phyloP scores from a whole-genome alignment of 2,888 invertebrate species.

The Oligia strigilis region DNA sequence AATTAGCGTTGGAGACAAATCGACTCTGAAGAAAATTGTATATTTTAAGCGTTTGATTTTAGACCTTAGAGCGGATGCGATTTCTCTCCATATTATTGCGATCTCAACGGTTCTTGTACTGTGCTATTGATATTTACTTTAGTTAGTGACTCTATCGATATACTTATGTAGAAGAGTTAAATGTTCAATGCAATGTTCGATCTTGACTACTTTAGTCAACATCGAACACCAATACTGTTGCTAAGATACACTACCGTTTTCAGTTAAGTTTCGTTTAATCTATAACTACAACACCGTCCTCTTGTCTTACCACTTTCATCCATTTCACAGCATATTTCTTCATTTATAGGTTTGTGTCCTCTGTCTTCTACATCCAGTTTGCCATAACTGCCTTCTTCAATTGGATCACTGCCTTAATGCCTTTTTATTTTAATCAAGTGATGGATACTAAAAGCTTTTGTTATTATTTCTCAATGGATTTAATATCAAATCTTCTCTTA shows the following conservation, averaged over 20 bases:
- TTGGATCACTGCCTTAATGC: neutral
- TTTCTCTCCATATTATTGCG: neutral
- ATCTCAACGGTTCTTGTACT: neutral
- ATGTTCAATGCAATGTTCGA: too few species aligned
- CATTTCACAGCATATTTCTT: neutral
- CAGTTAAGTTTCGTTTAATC: conserved; percentile 15
- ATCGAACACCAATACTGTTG: neutral
- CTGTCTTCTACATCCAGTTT: neutral
- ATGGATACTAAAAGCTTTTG: neutral
- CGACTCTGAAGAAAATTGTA: neutral
- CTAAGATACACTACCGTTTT: conserved; percentile 5
- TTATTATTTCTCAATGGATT: conserved; percentile 2
- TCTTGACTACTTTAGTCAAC: neutral
- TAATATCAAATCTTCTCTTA: conserved; percentile 12
- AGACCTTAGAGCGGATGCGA: neutral
- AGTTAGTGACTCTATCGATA: neutral
- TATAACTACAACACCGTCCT: neutral
- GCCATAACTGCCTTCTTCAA: conserved; percentile 5
- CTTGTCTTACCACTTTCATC: neutral
- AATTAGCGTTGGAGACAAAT: conserved; percentile 24
- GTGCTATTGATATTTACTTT: neutral
- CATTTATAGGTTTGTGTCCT: neutral
- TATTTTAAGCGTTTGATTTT: conserved; percentile 1
- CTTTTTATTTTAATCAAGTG: neutral
- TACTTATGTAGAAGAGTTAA: neutral